Evolutionary conservation across 1,140 invertebrate genomes (phyloP).

Genomic region (Halyomorpha halys): DNA sequence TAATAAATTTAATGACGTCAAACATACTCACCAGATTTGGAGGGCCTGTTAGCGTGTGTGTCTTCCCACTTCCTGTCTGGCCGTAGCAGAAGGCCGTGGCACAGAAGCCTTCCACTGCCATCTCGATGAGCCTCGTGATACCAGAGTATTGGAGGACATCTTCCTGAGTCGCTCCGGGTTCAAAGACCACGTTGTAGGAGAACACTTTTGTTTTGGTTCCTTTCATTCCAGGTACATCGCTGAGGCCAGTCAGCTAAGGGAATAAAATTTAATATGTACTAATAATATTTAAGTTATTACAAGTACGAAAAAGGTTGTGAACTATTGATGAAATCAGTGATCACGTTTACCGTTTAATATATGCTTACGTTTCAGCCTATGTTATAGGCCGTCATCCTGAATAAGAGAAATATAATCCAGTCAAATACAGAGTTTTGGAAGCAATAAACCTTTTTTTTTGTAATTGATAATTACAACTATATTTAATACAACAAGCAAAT

Average conservation of each 20-base stretch:
- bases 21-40: conserved; percentile 58
- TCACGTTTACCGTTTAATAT: too few species aligned
- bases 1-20: too few species aligned
- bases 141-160: conserved; percentile 51
- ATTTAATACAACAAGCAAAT: too few species aligned
- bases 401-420: too few species aligned
- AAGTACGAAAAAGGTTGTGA: too few species aligned
- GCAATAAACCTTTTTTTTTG: too few species aligned
- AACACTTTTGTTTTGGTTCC: conserved; percentile 64
- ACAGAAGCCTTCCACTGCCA: conserved; percentile 86
- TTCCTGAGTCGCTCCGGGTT: conserved; percentile 70
- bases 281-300: neutral
- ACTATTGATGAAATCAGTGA: too few species aligned
- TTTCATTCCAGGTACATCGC: conserved; percentile 29
- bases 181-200: conserved; percentile 82
- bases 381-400: neutral
- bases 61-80: conserved; percentile 94
- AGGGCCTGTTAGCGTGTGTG: conserved; percentile 87
- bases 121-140: conserved; percentile 74
- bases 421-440: too few species aligned
- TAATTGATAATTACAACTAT: too few species aligned
- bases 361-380: neutral
- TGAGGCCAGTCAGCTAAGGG: conserved; percentile 31
- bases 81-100: conserved; percentile 93
- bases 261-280: neutral